Percentiles rank a stretch among this genome's conserved stretches.
Evolutionary conservation across 2,888 invertebrate genomes (phyloP).

Genomic region (Noctua janthe): DNA sequence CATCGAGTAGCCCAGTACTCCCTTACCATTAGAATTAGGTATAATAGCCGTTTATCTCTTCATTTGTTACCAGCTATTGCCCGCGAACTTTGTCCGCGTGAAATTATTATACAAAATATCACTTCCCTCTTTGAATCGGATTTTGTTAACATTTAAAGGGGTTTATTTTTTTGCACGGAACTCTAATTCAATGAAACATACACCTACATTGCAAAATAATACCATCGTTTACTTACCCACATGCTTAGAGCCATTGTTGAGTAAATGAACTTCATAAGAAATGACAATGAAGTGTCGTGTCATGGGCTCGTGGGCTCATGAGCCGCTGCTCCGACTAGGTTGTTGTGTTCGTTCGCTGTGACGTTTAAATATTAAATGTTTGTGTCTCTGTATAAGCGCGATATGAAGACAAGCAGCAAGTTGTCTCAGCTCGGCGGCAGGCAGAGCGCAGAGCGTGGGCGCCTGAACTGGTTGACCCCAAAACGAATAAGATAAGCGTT

Average conservation of each 20-base stretch:
- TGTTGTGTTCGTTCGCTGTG: slow-evolving; percentile 7
- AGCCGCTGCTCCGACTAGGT: background rate
- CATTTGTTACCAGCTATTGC: too few species aligned
- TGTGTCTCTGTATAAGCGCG: slow-evolving; percentile 9
- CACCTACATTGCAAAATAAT: background rate
- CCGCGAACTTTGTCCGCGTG: too few species aligned
- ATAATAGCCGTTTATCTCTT: too few species aligned
- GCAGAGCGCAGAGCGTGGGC: slow-evolving; percentile 40
- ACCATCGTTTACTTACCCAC: background rate
- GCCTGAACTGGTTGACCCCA: slow-evolving; percentile 73
- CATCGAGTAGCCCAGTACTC: background rate
- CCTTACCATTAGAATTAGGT: too few species aligned
- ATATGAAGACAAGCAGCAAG: slow-evolving; percentile 21
- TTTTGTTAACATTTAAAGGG: too few species aligned
- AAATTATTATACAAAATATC: too few species aligned
- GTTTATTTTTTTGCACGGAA: too few species aligned
- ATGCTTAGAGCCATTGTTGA: background rate
- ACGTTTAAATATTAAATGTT: slow-evolving; percentile 9
- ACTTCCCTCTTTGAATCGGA: too few species aligned
- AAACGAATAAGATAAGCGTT: slow-evolving; percentile 75
- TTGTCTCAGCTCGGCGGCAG: background rate
- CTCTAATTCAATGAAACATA: background rate
- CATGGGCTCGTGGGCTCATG: too few species aligned
- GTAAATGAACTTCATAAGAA: slow-evolving; percentile 7
- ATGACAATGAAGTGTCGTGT: slow-evolving; percentile 18